A percentile compares a stretch with the other conserved stretches of the same genome.
These are phyloP conservation scores for Idaea aversata DNA, from an alignment of 2,888 invertebrate species.

Conservation along the genomic window DNA sequence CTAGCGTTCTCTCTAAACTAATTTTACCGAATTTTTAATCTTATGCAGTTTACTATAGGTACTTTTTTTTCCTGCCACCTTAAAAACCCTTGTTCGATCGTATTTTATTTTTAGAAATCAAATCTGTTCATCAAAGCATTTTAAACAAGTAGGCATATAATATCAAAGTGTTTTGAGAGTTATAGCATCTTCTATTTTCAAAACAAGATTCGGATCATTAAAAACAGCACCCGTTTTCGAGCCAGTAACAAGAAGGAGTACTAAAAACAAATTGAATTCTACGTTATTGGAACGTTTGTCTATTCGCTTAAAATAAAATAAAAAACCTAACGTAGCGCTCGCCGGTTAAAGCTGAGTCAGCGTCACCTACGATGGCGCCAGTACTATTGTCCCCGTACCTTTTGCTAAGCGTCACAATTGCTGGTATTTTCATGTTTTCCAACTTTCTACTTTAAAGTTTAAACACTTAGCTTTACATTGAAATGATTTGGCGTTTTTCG, in stretches of 20 bases:
- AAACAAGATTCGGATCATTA: constrained; percentile 17
- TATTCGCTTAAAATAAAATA: constrained; percentile 53
- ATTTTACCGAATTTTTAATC: too few species aligned
- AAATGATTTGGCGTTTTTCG: constrained; percentile 12
- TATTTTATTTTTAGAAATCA: background rate
- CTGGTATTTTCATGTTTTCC: constrained; percentile 43
- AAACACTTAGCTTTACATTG: constrained; percentile 25
- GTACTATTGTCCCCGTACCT: constrained; percentile 44
- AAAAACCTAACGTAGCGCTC: constrained; percentile 60
- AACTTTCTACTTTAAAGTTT: constrained; percentile 32
- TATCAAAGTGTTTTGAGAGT: background rate
- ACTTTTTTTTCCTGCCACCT: background rate
- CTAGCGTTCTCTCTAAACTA: too few species aligned
- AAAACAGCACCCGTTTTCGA: constrained; percentile 23
- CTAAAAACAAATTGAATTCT: constrained; percentile 46
- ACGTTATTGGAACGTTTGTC: constrained; percentile 50
- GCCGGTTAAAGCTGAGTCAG: constrained; percentile 68
- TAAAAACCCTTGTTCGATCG: background rate
- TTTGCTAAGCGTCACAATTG: constrained; percentile 43
- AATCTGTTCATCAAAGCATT: background rate
- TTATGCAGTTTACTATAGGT: too few species aligned
- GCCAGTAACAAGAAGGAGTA: constrained; percentile 28
- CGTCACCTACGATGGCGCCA: constrained; percentile 56
- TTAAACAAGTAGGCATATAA: background rate
- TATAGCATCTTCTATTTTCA: background rate